Conservation (phyloP, 2,113 vertebrate species). For the Urocolius indicus region DNA sequence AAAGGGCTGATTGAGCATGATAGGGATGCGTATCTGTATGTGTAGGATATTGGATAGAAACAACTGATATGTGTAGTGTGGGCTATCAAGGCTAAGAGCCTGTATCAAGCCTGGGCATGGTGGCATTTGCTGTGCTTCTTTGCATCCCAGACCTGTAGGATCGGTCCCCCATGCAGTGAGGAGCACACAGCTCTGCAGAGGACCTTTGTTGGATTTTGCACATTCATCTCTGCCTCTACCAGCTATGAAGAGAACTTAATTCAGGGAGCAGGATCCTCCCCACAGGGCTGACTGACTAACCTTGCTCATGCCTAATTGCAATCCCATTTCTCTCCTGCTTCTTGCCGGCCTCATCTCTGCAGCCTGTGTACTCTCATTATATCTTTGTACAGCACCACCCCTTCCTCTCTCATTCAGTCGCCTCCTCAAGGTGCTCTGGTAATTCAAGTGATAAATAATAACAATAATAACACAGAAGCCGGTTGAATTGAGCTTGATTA, state of each 20-base stretch:
- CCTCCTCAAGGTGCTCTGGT: slow-evolving; percentile 61
- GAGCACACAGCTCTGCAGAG: not conserved
- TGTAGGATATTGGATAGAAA: not conserved
- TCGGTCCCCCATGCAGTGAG: not conserved
- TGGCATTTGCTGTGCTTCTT: not conserved
- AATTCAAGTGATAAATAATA: slow-evolving; percentile 72
- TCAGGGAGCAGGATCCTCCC: not conserved
- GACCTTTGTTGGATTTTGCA: not conserved
- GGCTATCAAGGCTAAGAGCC: not conserved
- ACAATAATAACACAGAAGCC: slow-evolving; percentile 57
- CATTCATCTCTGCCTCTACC: not conserved
- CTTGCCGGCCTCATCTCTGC: not conserved
- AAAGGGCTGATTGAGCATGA: not conserved
- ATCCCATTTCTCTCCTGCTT: not conserved
- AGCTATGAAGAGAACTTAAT: not conserved
- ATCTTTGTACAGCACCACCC: slow-evolving; percentile 22
- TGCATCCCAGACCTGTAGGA: not conserved
- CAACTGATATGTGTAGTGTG: not conserved
- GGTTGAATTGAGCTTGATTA: slow-evolving; percentile 70
- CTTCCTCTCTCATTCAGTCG: slow-evolving; percentile 18
- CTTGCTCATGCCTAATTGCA: not conserved
- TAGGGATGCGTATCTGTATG: not conserved
- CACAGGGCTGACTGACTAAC: not conserved
- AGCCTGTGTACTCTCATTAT: not conserved
- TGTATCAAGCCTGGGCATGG: accelerated